phyloP scores from a whole-genome alignment of 1,140 invertebrate species.

The Hetaerina americana region DNA sequence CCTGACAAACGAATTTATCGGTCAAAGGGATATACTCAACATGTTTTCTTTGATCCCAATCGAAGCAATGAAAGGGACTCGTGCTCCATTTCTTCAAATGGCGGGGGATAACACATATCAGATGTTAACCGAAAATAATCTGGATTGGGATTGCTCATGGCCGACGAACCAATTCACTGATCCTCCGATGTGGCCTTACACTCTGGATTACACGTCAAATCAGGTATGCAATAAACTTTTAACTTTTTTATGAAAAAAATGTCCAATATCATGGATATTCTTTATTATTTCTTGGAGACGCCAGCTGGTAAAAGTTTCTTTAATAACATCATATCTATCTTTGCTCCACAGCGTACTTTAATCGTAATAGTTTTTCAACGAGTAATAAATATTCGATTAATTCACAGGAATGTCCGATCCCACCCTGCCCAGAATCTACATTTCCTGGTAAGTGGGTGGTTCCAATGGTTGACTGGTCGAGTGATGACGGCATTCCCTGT shows the following conservation, averaged over 20 bases:
- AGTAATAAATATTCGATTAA: neutral
- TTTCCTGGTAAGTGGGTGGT: constrained; percentile 46
- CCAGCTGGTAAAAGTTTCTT: constrained; percentile 17
- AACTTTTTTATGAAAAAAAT: constrained; percentile 6
- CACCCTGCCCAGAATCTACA: constrained; percentile 44
- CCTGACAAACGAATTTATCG: constrained; percentile 40
- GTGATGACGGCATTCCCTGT: constrained; percentile 34
- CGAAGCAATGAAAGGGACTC: constrained; percentile 32
- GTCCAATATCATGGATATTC: no score
- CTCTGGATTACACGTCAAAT: constrained; percentile 52
- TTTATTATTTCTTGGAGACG: no score
- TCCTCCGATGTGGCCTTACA: constrained; percentile 75
- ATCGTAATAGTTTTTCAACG: no score
- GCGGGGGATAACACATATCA: constrained; percentile 42
- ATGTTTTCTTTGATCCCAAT: constrained; percentile 41
- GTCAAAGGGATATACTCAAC: constrained; percentile 35
- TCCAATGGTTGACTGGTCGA: constrained; percentile 47
- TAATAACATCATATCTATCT: constrained; percentile 10
- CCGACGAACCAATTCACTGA: constrained; percentile 39
- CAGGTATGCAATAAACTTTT: constrained; percentile 24
- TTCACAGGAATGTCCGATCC: constrained; percentile 42
- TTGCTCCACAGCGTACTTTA: no score
- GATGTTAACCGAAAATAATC: constrained; percentile 31
- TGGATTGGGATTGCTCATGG: constrained; percentile 50
- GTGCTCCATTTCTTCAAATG: constrained; percentile 50